These are phyloP conservation scores for Centrocercus urophasianus DNA, from an alignment of 2,113 vertebrate species.

Conservation along the genomic window DNA sequence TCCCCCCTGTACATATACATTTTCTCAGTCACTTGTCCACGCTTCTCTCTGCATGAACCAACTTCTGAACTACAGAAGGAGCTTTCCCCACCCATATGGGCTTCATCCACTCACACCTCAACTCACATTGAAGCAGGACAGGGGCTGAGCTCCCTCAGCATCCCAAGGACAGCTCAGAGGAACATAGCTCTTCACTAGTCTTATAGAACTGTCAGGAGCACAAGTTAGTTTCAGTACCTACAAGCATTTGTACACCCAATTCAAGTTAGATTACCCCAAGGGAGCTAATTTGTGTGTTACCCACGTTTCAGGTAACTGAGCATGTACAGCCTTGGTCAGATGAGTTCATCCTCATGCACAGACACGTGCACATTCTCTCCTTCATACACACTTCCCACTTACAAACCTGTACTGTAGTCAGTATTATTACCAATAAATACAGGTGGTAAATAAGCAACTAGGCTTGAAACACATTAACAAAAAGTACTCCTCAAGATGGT, in stretches of 20 bases:
- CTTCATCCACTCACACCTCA: background rate
- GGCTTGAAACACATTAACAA: background rate
- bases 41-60: background rate
- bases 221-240: background rate
- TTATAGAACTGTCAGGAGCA: rapidly evolving
- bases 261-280: background rate
- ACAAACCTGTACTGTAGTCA: background rate
- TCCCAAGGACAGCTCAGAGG: background rate
- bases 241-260: background rate
- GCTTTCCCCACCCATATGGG: background rate
- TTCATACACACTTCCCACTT: background rate
- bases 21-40: background rate
- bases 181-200: background rate
- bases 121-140: background rate
- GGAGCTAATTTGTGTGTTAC: background rate
- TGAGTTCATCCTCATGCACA: background rate
- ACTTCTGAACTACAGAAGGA: background rate
- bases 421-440: background rate
- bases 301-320: background rate
- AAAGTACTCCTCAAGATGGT: background rate
- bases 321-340: background rate
- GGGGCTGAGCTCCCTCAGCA: background rate
- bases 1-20: rapidly evolving
- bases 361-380: background rate
- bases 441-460: background rate